These are phyloP conservation scores for Paraplagusia blochii DNA, from an alignment of 2,113 vertebrate species.

Conservation along the genomic window DNA sequence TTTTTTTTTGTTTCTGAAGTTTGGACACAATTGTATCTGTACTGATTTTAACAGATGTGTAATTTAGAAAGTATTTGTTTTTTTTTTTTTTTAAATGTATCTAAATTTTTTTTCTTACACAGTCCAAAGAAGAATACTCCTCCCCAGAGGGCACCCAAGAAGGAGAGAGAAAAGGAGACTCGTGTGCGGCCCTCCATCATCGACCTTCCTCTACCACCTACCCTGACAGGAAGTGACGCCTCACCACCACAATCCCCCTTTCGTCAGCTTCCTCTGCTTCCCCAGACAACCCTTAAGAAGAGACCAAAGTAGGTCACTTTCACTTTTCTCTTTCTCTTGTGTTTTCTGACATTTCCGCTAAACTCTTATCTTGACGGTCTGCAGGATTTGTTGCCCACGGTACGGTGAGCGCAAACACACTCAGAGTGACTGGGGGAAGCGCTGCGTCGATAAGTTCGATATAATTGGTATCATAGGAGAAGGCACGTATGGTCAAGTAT, in stretches of 20 bases:
- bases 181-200: slow-evolving; percentile 88
- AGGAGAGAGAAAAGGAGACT: slow-evolving; percentile 90
- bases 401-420: slow-evolving; percentile 95
- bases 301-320: slow-evolving; percentile 93
- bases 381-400: slow-evolving; percentile 96
- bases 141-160: slow-evolving; percentile 83
- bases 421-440: slow-evolving; percentile 96
- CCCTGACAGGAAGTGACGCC: slow-evolving; percentile 84
- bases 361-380: neutral
- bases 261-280: slow-evolving; percentile 81
- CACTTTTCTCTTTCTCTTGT: neutral
- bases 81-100: neutral
- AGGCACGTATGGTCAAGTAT: slow-evolving; percentile 97
- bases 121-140: slow-evolving; percentile 90
- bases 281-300: slow-evolving; percentile 88
- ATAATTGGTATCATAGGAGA: slow-evolving; percentile 98
- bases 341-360: neutral
- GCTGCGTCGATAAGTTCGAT: slow-evolving; percentile 97
- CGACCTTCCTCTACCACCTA: slow-evolving; percentile 93
- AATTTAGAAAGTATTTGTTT: too few species aligned
- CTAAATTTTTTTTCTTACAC: slow-evolving; percentile 1
- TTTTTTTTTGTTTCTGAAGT: too few species aligned
- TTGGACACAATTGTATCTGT: too few species aligned
- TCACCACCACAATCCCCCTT: slow-evolving; percentile 91
- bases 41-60: too few species aligned